These are phyloP conservation scores for Acanthosoma haemorrhoidale DNA, from an alignment of 2,888 invertebrate species.

Conservation along the genomic window DNA sequence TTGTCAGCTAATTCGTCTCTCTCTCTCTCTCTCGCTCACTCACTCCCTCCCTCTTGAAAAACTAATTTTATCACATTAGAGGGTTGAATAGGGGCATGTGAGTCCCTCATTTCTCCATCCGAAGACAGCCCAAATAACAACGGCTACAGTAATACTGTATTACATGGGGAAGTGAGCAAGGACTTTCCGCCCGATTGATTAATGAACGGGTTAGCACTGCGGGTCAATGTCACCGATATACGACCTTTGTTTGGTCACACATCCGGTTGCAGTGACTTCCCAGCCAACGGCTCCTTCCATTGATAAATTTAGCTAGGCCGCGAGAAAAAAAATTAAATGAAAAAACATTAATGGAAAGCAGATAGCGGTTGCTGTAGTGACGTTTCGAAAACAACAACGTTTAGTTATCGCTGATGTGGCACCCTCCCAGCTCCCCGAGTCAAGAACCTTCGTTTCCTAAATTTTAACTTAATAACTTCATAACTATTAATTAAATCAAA, in stretches of 20 bases:
- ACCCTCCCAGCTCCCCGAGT: no score
- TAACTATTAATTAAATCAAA: no score
- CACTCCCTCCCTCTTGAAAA: no score
- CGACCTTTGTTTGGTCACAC: neutral
- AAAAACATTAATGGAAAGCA: neutral
- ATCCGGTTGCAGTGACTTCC: slow-evolving; percentile 2
- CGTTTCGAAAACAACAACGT: neutral
- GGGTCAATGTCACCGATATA: neutral
- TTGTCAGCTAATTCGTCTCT: no score
- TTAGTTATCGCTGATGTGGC: neutral
- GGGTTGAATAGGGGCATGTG: no score
- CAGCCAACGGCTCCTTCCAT: slow-evolving; percentile 6
- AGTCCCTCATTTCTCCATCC: no score
- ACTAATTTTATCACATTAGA: no score
- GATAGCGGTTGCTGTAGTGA: neutral
- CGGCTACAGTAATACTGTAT: no score
- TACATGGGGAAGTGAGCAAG: neutral
- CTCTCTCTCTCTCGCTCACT: no score
- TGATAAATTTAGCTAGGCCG: neutral
- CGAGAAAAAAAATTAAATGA: neutral
- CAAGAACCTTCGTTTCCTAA: no score
- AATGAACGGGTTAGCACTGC: neutral
- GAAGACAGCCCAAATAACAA: neutral
- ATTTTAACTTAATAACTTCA: no score
- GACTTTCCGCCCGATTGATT: neutral